These are phyloP conservation scores for Onthophagus taurus DNA, from an alignment of 1,140 invertebrate species.

Conservation along the genomic window DNA sequence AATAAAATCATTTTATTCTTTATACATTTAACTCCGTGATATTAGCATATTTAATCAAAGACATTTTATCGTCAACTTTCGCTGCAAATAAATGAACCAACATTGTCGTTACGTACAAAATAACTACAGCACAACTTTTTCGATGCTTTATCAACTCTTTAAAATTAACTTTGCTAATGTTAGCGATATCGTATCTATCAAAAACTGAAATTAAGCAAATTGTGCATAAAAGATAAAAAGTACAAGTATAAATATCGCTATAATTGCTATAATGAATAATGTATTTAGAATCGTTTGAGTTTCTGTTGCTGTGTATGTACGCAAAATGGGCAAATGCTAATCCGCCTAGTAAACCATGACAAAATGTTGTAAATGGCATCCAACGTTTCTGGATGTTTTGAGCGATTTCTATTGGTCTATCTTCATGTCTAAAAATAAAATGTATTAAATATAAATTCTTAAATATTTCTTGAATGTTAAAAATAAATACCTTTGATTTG, in stretches of 20 bases:
- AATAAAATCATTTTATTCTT: not conserved
- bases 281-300: slow-evolving; percentile 26
- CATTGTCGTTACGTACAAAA: slow-evolving; percentile 29
- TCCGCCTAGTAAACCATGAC: slow-evolving; percentile 34
- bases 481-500: slow-evolving; percentile 5
- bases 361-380: slow-evolving; percentile 30
- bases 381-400: slow-evolving; percentile 31
- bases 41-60: slow-evolving; percentile 23
- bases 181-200: slow-evolving; percentile 34
- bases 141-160: slow-evolving; percentile 27
- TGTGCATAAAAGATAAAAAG: slow-evolving; percentile 32
- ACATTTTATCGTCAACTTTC: slow-evolving; percentile 31
- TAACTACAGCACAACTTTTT: slow-evolving; percentile 30
- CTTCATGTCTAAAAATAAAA: slow-evolving; percentile 4
- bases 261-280: slow-evolving; percentile 33
- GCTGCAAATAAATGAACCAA: slow-evolving; percentile 30
- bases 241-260: slow-evolving; percentile 32
- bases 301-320: slow-evolving; percentile 28
- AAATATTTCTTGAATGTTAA: too few species aligned
- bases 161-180: slow-evolving; percentile 22
- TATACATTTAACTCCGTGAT: slow-evolving; percentile 14
- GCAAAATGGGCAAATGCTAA: slow-evolving; percentile 33
- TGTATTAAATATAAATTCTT: too few species aligned
- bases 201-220: slow-evolving; percentile 35
- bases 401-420: slow-evolving; percentile 28